Evolutionary conservation across 1,140 invertebrate species (phyloP), one percentile per base, ranked within the genome.

Genomic region (Penaeus indicus): DNA sequence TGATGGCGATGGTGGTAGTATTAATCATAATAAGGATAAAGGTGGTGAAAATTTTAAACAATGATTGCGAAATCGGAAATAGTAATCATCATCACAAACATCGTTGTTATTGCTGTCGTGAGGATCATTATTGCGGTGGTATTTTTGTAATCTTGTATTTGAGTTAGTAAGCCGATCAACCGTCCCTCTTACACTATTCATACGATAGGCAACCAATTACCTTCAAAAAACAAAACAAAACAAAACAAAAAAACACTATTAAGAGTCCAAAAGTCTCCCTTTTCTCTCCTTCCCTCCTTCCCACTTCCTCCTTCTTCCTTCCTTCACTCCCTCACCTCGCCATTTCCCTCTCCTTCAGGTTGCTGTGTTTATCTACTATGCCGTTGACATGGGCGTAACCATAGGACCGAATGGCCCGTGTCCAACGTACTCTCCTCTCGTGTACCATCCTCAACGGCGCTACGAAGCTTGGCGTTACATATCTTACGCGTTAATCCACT

Each of bases 401-500:
- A 91, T 92, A 18, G 88, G 90, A 69, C 80, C 86, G 78, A 89
- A 81, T 72, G 91, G 92, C 5, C 92, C 91, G 32, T 91, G 92
- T 82, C 92, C 92, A 16, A 91, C 91, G 86, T 88, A 91, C n/a
- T 93, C 92, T 75, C 92, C 93, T 11, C 96, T 99, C 84, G 97
- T 99, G 90, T 99, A 98, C 93, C 96, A 97, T 94, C 98, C 98
- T 0, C 94, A 95, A 90, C 95, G 96, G 91, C 94, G 98, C 89
- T 95, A 96, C 83, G 96, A 99, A 94, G 96, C 95, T 0, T 99
- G 97, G 97, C 94, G 98, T 91, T 99, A 96, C 92, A 79, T 99
- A 16, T 97, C 97, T 2, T 99, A 99, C 92, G 99, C 99, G 97
- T 96, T 99, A 92, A 98, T 99, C 62, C 98, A 99, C 93, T 96